Evolutionary conservation across 2,888 invertebrate species (phyloP).

Genomic region (Cheilosia vulpina): DNA sequence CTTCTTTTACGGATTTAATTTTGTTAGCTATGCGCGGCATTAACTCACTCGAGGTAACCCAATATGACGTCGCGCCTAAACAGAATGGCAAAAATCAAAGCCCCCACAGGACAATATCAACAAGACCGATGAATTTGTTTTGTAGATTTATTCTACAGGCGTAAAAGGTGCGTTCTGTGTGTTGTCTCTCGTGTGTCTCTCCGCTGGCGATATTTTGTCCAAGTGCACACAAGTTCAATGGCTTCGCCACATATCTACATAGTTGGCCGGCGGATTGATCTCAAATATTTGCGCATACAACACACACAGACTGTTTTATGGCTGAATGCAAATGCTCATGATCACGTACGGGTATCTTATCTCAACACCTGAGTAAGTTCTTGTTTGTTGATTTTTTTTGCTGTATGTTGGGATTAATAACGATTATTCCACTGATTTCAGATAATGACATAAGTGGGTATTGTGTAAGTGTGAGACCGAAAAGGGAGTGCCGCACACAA

Average conservation of each 20-base stretch:
- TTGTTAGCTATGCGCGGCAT: slow-evolving; percentile 45
- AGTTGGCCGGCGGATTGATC: slow-evolving; percentile 46
- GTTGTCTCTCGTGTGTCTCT: not conserved
- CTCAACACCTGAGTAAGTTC: slow-evolving; percentile 20
- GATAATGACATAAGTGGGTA: slow-evolving; percentile 65
- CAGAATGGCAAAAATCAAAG: slow-evolving; percentile 17
- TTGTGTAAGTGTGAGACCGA: slow-evolving; percentile 28
- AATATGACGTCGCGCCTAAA: slow-evolving; percentile 44
- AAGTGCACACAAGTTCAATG: slow-evolving; percentile 71
- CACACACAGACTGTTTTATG: slow-evolving; percentile 38
- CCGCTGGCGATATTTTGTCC: slow-evolving; percentile 49
- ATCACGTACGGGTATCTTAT: slow-evolving; percentile 7
- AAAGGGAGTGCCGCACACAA: slow-evolving; percentile 61
- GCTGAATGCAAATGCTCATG: slow-evolving; percentile 62
- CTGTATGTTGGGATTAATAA: slow-evolving; percentile 2
- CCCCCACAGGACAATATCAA: slow-evolving; percentile 1
- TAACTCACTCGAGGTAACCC: slow-evolving; percentile 23
- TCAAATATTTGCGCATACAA: slow-evolving; percentile 64
- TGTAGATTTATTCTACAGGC: slow-evolving; percentile 47
- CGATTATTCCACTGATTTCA: slow-evolving; percentile 59
- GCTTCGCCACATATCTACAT: slow-evolving; percentile 8
- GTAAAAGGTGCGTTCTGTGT: slow-evolving; percentile 66
- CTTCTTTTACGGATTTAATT: slow-evolving; percentile 42
- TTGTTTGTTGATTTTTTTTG: slow-evolving; percentile 7
- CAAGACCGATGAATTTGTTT: slow-evolving; percentile 15